Evolutionary conservation across 2,113 vertebrate species (phyloP).

Genomic region (Rhagologus leucostigma): DNA sequence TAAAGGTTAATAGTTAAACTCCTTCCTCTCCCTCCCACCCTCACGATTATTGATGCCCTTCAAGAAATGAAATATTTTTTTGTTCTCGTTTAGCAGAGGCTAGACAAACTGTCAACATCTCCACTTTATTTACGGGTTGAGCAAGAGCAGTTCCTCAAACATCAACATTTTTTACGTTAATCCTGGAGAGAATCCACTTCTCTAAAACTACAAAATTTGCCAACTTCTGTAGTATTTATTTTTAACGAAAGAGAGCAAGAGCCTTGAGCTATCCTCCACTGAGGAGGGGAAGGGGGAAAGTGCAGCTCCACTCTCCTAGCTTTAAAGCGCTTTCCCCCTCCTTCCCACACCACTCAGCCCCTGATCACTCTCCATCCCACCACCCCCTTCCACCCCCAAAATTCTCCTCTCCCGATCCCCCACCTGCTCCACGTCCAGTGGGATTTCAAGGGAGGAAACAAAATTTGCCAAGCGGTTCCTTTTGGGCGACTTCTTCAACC

Average conservation of each 20-base stretch:
- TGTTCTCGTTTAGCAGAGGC: constrained; percentile 42
- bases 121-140: constrained; percentile 52
- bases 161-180: constrained; percentile 38
- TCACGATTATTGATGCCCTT: constrained; percentile 32
- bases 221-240: constrained; percentile 54
- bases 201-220: constrained; percentile 42
- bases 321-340: not conserved
- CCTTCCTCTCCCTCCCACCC: constrained; percentile 18
- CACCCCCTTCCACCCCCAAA: not conserved
- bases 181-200: constrained; percentile 42
- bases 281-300: not conserved
- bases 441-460: constrained; percentile 4
- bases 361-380: not conserved
- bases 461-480: constrained; percentile 50
- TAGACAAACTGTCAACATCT: constrained; percentile 28
- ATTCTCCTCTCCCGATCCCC: not conserved
- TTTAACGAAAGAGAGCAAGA: constrained; percentile 31
- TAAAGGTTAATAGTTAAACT: constrained; percentile 61
- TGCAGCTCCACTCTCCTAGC: not conserved
- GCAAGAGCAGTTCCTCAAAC: constrained; percentile 54
- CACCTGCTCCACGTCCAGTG: constrained; percentile 63
- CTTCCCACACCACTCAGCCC: not conserved
- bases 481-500: constrained; percentile 45
- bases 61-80: constrained; percentile 46
- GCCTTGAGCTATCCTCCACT: not conserved